Conservation (phyloP, 2,113 vertebrate species). For the Misgurnus anguillicaudatus region DNA sequence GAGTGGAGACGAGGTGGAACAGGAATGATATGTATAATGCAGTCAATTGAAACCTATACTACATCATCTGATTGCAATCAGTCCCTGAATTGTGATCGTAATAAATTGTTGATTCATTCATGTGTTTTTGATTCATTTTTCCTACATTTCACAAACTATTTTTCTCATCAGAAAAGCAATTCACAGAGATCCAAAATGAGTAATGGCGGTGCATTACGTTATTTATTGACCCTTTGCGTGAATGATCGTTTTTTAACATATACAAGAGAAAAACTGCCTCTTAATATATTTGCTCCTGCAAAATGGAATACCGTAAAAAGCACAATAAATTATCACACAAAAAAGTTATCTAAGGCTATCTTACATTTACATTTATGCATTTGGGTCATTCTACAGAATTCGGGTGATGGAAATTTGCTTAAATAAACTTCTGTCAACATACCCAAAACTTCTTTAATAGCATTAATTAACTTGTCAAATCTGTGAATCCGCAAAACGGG, state of each 20-base stretch:
- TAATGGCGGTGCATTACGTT: background rate
- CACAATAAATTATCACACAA: background rate
- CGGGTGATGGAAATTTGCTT: too few relatives aligned
- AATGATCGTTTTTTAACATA: background rate
- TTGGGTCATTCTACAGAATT: too few relatives aligned
- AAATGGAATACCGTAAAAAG: conserved; percentile 1
- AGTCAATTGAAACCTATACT: conserved; percentile 6
- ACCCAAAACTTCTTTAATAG: too few relatives aligned
- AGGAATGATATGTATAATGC: conserved; percentile 4
- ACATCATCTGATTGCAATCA: conserved; percentile 25
- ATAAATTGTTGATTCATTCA: conserved; percentile 29
- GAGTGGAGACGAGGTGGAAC: background rate
- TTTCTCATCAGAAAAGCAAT: conserved; percentile 14
- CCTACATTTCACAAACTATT: background rate
- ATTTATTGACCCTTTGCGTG: background rate
- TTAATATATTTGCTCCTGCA: background rate
- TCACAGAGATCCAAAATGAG: background rate
- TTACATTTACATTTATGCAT: too few relatives aligned
- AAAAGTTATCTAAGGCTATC: too few relatives aligned
- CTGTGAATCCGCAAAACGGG: too few relatives aligned
- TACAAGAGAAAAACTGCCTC: background rate
- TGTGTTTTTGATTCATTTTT: conserved; percentile 18
- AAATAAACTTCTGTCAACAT: too few relatives aligned
- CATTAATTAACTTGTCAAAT: too few relatives aligned
- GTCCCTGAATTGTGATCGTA: background rate